Evolutionary conservation across 2,888 invertebrate species (phyloP), one percentile per base, ranked within the genome.

Genomic region (Clunio marinus): DNA sequence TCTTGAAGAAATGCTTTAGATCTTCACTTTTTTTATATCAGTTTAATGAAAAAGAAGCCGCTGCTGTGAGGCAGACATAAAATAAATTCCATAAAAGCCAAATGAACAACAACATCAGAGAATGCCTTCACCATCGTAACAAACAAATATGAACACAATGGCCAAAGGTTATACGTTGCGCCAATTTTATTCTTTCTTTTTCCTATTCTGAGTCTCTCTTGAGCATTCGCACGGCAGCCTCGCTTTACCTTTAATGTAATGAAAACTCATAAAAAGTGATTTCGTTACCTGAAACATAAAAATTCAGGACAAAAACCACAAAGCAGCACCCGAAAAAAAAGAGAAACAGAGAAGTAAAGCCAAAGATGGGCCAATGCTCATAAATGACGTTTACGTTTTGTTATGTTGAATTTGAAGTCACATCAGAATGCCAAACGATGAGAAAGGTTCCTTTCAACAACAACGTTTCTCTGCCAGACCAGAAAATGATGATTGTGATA

Each of bases 201-300:
- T 32, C 5, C 32, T 32, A 10, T 32, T 32, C n/a, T n/a, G n/a
- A n/a, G 15, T 41, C 22, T 51, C 22, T 22, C 51, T 51, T 51
- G 22, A 51, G 22, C 51, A 22, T 10, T 41, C 51, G 5, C 51
- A 51, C 51, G 51, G 22, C 51, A 22, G 41, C 22, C 51, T 22
- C 20, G 27, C n/a, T 57, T 27, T 57, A 57, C 57, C 57, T 57
- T 24, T 27, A 57, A 57, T 27, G 57, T 57, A 57, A 57, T 57
- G 57, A 57, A 57, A 57, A 57, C 57, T 57, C 57, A 57, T 57
- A 57, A 57, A 57, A 57, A 57, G 57, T 57, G 57, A 57, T 57
- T 57, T 57, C 57, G 57, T 25, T 57, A 57, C 57, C 57, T n/a
- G 15, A 57, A 57, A 57, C 20, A 57, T 57, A 57, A 57, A 57